These are phyloP conservation scores for Conus ventricosus DNA, from an alignment of 1,140 invertebrate species.

Conservation along the genomic window DNA sequence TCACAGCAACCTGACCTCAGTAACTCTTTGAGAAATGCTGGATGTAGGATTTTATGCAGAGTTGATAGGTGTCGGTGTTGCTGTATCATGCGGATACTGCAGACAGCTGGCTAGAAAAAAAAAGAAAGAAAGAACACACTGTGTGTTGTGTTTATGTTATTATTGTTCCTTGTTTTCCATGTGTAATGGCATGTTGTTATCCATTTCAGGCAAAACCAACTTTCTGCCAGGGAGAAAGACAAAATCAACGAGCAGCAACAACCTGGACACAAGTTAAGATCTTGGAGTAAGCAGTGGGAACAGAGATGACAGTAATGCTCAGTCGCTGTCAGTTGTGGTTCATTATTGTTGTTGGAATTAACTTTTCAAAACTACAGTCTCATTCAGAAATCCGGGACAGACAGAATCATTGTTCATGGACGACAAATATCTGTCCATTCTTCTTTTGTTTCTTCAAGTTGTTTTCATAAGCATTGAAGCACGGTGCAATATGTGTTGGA, in stretches of 20 bases:
- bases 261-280: slow-evolving; percentile 44
- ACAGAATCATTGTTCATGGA: not conserved
- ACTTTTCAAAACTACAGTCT: not conserved
- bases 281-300: not conserved
- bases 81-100: no score
- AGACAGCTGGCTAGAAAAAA: no score
- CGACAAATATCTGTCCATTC: not conserved
- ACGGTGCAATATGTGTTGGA: not conserved
- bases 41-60: no score
- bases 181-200: not conserved
- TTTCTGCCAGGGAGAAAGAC: slow-evolving; percentile 64
- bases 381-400: not conserved
- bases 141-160: no score
- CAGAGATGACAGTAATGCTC: not conserved
- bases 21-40: no score
- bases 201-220: slow-evolving; percentile 59
- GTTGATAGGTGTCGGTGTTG: no score
- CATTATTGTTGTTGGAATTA: not conserved
- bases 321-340: not conserved
- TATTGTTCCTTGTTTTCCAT: no score
- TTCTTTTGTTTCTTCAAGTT: not conserved
- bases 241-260: slow-evolving; percentile 54
- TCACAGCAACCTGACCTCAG: no score
- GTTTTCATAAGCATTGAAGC: not conserved
- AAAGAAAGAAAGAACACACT: no score